A percentile compares a stretch with the other conserved stretches of the same genome.
phyloP scores from a whole-genome alignment of 2,888 invertebrate genomes.

The Rhynchonema sp. region DNA sequence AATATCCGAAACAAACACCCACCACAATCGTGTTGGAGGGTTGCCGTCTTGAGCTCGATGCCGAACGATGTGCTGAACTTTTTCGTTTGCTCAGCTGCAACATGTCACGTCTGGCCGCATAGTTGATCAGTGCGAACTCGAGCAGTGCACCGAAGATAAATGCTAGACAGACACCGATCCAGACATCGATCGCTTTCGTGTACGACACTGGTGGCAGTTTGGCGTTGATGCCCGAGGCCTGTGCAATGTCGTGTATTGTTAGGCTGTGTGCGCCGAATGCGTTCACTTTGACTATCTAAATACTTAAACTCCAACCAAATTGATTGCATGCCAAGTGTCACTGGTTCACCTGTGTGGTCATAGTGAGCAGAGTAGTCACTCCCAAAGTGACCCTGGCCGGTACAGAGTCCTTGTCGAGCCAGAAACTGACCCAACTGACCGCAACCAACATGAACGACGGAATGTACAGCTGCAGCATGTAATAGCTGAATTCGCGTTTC shows the following conservation, averaged over 20 bases:
- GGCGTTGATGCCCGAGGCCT: constrained; percentile 5
- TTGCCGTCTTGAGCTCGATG: too few relatives aligned
- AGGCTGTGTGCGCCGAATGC: too few relatives aligned
- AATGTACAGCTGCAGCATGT: constrained; percentile 94
- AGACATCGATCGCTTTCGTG: constrained; percentile 14
- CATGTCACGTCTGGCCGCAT: constrained; percentile 66
- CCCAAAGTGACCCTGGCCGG: constrained; percentile 26
- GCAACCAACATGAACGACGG: constrained; percentile 48
- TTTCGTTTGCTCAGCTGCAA: background rate
- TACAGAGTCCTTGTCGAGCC: constrained; percentile 20
- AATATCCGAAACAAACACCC: background rate
- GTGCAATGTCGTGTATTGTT: too few relatives aligned
- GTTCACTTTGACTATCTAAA: too few relatives aligned
- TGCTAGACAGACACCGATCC: constrained; percentile 59
- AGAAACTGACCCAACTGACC: constrained; percentile 73
- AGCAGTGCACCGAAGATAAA: constrained; percentile 88
- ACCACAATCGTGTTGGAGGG: background rate
- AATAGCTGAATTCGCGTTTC: constrained; percentile 93
- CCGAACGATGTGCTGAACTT: background rate
- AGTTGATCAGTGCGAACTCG: constrained; percentile 89
- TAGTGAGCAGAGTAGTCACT: constrained; percentile 77
- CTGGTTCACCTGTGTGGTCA: constrained; percentile 62
- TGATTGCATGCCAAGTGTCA: too few relatives aligned
- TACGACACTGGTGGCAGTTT: constrained; percentile 68
- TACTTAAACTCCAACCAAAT: too few relatives aligned